These are phyloP conservation scores for Idaea dimidiata DNA, from an alignment of 2,888 invertebrate species.

Conservation along the genomic window DNA sequence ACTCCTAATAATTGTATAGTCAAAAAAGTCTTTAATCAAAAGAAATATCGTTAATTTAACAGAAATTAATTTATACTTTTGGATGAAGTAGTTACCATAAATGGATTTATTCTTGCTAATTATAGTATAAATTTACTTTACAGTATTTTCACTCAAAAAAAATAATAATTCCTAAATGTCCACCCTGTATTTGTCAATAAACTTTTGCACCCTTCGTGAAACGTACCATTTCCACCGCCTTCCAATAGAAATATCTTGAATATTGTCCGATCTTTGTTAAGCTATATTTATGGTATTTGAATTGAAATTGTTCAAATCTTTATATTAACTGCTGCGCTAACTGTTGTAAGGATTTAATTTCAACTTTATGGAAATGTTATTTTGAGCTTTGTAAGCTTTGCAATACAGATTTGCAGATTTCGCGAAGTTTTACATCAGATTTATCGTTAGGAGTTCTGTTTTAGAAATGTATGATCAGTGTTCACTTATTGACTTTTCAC, in stretches of 20 bases:
- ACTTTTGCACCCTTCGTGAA: not conserved
- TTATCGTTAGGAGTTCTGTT: not conserved
- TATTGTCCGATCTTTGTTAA: constrained; percentile 3
- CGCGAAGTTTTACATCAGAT: not conserved
- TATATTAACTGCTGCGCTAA: constrained; percentile 7
- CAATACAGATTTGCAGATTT: not conserved
- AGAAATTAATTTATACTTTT: no score
- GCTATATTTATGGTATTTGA: constrained; percentile 5
- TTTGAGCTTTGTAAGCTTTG: not conserved
- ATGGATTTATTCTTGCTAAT: no score
- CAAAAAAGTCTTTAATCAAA: no score
- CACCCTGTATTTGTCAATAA: not conserved
- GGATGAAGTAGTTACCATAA: no score
- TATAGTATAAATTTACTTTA: no score
- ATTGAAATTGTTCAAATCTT: constrained; percentile 1
- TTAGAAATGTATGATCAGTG: no score
- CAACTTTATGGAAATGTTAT: constrained; percentile 3
- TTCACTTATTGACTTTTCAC: no score
- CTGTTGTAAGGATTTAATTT: constrained; percentile 4
- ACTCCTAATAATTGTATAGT: no score
- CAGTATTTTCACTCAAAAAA: no score
- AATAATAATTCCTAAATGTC: no score
- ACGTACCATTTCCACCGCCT: not conserved
- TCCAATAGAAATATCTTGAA: not conserved
- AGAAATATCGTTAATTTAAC: no score